Conservation (phyloP, 2,797 vertebrate species). For the Eremophila alpestris region DNA sequence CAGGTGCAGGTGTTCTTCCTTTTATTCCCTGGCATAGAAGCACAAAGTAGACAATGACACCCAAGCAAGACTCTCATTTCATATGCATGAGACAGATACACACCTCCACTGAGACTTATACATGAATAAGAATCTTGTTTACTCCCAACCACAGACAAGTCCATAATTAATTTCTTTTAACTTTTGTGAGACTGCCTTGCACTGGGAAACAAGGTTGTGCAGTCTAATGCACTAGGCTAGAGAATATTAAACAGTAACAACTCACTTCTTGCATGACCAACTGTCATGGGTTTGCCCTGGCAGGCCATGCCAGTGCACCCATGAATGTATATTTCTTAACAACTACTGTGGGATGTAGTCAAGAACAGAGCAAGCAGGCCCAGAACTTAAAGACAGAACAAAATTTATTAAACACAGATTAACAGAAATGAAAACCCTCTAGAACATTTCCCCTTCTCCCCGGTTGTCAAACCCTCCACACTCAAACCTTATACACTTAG, state of each 20-base stretch:
- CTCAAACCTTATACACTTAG: too few species aligned
- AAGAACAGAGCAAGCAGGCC: too few species aligned
- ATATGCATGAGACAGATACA: background rate
- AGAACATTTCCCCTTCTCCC: too few species aligned
- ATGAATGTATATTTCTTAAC: too few species aligned
- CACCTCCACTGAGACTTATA: background rate
- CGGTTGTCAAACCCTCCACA: too few species aligned
- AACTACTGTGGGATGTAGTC: too few species aligned
- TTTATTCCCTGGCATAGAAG: background rate
- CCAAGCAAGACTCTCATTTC: background rate
- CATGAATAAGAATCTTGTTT: conserved; percentile 27
- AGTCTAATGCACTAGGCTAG: background rate
- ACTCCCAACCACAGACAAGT: background rate
- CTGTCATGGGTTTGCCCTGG: too few species aligned
- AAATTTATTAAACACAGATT: too few species aligned
- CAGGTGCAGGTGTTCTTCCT: background rate
- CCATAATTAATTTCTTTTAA: conserved; percentile 17
- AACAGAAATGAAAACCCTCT: too few species aligned
- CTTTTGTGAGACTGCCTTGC: background rate
- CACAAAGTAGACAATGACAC: background rate
- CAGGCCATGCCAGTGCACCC: too few species aligned
- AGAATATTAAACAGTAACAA: conserved; percentile 4
- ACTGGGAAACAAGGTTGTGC: background rate
- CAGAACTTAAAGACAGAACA: too few species aligned
- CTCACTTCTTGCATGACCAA: background rate